Base-by-base conservation (phyloP, 2,113 vertebrate genomes). In the Helogale parvula region DNA sequence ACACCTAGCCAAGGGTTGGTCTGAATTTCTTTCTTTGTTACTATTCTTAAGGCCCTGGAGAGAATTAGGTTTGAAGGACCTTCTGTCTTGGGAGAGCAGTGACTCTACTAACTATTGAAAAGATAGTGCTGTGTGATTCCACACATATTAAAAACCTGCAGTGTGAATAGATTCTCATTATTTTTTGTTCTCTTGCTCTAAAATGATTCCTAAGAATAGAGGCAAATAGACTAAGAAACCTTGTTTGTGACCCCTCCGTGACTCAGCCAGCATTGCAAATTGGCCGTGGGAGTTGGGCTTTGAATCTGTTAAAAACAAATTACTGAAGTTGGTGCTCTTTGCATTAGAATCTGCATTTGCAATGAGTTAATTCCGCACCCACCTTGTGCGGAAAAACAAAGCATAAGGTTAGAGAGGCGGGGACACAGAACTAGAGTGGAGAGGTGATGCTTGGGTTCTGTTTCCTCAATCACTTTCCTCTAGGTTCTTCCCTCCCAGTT, bases 231-330 rank as follows among this genome's bases (percentile, higher is more conserved):
- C 33, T 35, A 65, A 93, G 96, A 91, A 96, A 95, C 93, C 92
- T 95, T 45, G 87, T 96, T 90, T 97, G 60, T 97, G 96, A 97
- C 93, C 96, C 93, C 87, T 92, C 86, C 0, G 0, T 97, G 93
- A 97, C 94, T 97, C 97, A 97, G 66, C 81, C 72, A 85, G 97
- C 80, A 72, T 94, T 94, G 83, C 65, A 96, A 96, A 96, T 96
- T 98, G 94, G 57, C 96, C 76, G 93, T 94, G 83, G 93, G 96
- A 97, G 97, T 91, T 41, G 52, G 96, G 52, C 74, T 95, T 95
- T 94, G 77, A 82, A 88, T 97, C 74, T 90, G 63, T 96, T 97
- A 94, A 83, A 95, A 95, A 92, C 74, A 97, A 95, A 93, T 97
- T 87, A 81, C 96, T 84, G 69, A 93, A 97, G 96, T 72, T 74